phyloP scores from a whole-genome alignment of 2,797 vertebrate genomes.

The Periophthalmus magnuspinnatus region DNA sequence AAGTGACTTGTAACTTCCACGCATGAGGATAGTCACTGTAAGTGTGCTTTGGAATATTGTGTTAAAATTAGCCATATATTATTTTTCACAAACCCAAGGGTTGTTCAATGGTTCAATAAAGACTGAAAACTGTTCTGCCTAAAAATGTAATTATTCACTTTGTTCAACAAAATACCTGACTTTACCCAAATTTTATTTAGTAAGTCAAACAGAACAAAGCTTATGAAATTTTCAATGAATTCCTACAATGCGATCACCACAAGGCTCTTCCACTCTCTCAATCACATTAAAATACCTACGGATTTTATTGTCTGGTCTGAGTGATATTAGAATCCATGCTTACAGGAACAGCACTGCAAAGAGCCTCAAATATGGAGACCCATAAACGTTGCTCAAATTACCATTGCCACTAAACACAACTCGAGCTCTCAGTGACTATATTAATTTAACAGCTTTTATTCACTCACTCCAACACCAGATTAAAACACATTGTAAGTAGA shows the following conservation, averaged over 20 bases:
- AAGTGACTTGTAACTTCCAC: no score
- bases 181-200: background rate
- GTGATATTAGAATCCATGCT: slow-evolving; percentile 28
- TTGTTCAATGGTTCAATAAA: background rate
- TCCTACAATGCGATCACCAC: slow-evolving; percentile 9
- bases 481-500: slow-evolving; percentile 22
- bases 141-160: background rate
- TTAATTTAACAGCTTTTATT: slow-evolving; percentile 23
- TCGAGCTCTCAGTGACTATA: slow-evolving; percentile 7
- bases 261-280: slow-evolving; percentile 26
- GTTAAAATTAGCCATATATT: background rate
- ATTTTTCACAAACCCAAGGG: background rate
- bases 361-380: slow-evolving; percentile 38
- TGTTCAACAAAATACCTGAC: background rate
- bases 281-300: slow-evolving; percentile 12
- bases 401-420: slow-evolving; percentile 31
- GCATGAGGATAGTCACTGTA: no score
- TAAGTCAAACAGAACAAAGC: background rate
- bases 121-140: no score
- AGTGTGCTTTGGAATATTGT: background rate
- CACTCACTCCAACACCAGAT: slow-evolving; percentile 19
- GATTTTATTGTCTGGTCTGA: slow-evolving; percentile 28
- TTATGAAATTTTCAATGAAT: background rate
- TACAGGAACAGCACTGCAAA: slow-evolving; percentile 20
- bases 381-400: slow-evolving; percentile 41